Conservation (phyloP, 2,113 vertebrate species). For the Trachemys scripta region DNA sequence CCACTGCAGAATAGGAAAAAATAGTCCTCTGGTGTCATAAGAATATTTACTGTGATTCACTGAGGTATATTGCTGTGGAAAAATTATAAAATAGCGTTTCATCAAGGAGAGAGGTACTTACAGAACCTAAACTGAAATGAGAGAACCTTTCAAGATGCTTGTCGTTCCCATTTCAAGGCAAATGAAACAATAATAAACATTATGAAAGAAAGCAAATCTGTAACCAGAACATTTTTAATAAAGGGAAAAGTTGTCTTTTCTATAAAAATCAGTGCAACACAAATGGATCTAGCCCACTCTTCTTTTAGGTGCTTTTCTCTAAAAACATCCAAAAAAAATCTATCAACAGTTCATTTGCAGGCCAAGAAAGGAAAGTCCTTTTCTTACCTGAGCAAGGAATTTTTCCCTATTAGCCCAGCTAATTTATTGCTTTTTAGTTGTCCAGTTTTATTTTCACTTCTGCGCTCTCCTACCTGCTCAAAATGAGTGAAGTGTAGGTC, state of each 20-base stretch:
- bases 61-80: not conserved
- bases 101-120: conserved; percentile 28
- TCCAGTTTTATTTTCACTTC: not conserved
- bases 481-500: not conserved
- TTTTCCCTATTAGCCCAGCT: not conserved
- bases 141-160: conserved; percentile 13
- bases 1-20: not conserved
- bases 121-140: conserved; percentile 16
- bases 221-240: not conserved
- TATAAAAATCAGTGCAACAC: not conserved
- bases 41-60: conserved; percentile 38
- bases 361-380: not conserved
- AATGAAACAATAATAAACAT: not conserved
- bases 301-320: not conserved
- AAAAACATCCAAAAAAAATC: not conserved
- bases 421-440: not conserved
- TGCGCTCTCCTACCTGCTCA: not conserved
- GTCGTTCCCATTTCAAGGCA: conserved; percentile 29
- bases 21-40: not conserved
- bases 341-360: not conserved
- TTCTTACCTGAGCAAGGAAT: not conserved
- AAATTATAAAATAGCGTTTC: conserved; percentile 27
- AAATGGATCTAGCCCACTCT: not conserved
- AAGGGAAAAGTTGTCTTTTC: not conserved
- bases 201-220: not conserved